Conservation (phyloP, 2,797 vertebrate species). For the Melanotaenia trifasciata region DNA sequence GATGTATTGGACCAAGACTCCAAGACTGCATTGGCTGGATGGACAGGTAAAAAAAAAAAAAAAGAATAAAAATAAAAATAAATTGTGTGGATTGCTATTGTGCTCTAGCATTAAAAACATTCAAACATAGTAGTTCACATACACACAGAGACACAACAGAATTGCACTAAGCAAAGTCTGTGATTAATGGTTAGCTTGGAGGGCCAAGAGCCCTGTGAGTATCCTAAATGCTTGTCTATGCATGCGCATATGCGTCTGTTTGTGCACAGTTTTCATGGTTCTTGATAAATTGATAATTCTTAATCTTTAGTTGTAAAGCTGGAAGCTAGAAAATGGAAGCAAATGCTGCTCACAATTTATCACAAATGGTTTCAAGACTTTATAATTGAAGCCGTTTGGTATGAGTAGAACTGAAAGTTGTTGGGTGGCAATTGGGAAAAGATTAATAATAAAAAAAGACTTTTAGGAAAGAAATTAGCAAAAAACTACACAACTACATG, state of each 20-base stretch:
- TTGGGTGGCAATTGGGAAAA: slow-evolving; percentile 19
- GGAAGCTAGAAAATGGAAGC: slow-evolving; percentile 49
- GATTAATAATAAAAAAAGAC: slow-evolving; percentile 7
- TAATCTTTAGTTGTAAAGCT: slow-evolving; percentile 71
- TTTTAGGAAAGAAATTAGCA: slow-evolving; percentile 10
- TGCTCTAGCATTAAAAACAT: slow-evolving; percentile 4
- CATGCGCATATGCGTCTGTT: slow-evolving; percentile 23
- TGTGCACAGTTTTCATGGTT: slow-evolving; percentile 51
- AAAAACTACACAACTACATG: slow-evolving; percentile 9
- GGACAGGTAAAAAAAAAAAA: slow-evolving; percentile 91
- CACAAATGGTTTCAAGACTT: slow-evolving; percentile 74
- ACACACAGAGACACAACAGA: slow-evolving; percentile 23
- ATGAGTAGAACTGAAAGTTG: slow-evolving; percentile 38
- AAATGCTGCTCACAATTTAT: slow-evolving; percentile 69
- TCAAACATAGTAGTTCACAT: slow-evolving; percentile 3
- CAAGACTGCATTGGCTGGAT: slow-evolving; percentile 98
- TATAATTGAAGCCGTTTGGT: slow-evolving; percentile 48
- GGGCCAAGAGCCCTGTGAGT: slow-evolving; percentile 59
- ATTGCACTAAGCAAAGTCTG: slow-evolving; percentile 58
- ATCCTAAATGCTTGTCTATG: slow-evolving; percentile 57
- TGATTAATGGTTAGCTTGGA: slow-evolving; percentile 80
- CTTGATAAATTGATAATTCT: slow-evolving; percentile 80
- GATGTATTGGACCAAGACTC: slow-evolving; percentile 93
- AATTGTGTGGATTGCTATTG: slow-evolving; percentile 5
- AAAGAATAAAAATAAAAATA: too few relatives aligned